phyloP scores from a whole-genome alignment of 1,140 invertebrate species.

The Chironomus tepperi region DNA sequence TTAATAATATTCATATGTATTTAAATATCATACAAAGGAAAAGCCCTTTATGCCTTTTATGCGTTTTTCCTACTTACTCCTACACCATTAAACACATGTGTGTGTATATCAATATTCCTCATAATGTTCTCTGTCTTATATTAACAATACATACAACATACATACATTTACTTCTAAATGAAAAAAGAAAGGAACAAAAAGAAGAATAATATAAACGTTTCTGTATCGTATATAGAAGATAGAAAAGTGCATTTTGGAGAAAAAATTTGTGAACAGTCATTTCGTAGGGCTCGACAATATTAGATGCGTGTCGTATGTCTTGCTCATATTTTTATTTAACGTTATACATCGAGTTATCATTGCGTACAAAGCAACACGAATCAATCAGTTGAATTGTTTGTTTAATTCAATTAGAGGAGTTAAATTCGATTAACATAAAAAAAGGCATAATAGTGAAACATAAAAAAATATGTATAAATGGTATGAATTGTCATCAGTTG shows the following conservation, averaged over 20 bases:
- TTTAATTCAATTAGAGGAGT: constrained; percentile 7
- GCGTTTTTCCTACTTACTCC: not conserved
- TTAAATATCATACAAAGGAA: too few relatives aligned
- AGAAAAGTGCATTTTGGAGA: constrained; percentile 22
- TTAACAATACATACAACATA: constrained; percentile 1
- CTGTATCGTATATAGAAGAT: not conserved
- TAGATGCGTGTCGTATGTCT: not conserved
- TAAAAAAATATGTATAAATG: too few relatives aligned
- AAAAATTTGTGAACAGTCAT: not conserved
- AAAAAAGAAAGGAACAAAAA: not conserved
- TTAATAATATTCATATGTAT: too few relatives aligned
- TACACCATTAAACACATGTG: not conserved
- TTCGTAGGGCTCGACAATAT: not conserved
- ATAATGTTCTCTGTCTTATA: not conserved
- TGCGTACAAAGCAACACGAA: not conserved
- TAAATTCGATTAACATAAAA: not conserved
- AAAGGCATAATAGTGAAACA: not conserved
- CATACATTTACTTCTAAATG: constrained; percentile 7
- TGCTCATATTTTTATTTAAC: not conserved
- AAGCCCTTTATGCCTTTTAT: not conserved
- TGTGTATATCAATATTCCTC: not conserved
- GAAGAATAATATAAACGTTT: not conserved
- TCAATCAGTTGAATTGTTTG: not conserved
- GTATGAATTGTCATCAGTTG: not conserved
- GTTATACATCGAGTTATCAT: not conserved